Evolutionary conservation across 2,113 vertebrate genomes (phyloP).

Genomic region (Microcebus lehilahytsara): DNA sequence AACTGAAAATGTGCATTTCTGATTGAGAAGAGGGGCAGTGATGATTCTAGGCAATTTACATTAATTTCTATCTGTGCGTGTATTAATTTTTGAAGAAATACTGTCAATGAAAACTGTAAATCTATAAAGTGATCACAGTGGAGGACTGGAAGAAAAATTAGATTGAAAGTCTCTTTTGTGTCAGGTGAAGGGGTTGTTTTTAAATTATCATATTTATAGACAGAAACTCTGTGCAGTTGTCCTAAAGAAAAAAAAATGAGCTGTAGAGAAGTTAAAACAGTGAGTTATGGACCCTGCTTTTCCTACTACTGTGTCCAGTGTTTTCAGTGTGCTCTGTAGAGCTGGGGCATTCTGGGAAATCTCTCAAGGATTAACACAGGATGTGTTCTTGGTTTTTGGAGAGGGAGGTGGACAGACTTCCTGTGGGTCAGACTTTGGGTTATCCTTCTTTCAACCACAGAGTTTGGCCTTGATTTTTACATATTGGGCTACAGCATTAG

Average conservation of each 20-base stretch:
- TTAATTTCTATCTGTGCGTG: neutral
- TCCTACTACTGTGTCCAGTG: neutral
- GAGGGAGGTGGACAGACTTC: neutral
- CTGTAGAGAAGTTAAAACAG: neutral
- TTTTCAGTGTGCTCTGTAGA: neutral
- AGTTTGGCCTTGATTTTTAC: neutral
- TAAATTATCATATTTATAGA: neutral
- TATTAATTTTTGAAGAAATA: conserved; percentile 39
- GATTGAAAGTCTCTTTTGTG: neutral
- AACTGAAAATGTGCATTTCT: conserved; percentile 35
- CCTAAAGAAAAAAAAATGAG: neutral
- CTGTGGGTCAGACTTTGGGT: neutral
- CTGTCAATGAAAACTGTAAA: neutral
- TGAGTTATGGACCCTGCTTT: neutral
- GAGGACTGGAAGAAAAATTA: neutral
- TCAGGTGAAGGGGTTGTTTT: neutral
- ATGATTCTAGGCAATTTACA: neutral
- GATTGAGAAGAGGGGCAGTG: neutral
- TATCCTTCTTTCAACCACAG: neutral
- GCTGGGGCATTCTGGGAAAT: neutral
- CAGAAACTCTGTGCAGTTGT: neutral
- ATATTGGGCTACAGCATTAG: neutral
- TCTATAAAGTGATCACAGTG: neutral
- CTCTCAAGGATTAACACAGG: neutral
- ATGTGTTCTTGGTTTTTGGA: neutral